phyloP scores from a whole-genome alignment of 2,113 vertebrate genomes.

The Laterallus jamaicensis region DNA sequence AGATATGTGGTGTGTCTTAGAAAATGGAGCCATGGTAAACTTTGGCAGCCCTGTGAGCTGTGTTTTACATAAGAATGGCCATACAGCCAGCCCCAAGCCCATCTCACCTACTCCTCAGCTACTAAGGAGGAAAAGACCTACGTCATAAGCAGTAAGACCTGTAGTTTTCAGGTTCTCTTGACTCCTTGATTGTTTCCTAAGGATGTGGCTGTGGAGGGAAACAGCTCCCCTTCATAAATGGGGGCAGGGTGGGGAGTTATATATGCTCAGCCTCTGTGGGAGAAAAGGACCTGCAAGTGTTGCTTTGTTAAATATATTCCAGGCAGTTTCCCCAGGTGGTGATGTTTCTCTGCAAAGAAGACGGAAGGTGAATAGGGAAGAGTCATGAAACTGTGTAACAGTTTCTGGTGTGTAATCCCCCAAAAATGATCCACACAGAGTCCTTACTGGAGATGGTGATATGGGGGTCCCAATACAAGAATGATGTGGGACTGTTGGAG shows the following conservation, averaged over 20 bases:
- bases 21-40: not conserved
- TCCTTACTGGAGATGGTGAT: not conserved
- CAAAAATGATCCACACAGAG: not conserved
- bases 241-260: not conserved
- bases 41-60: not conserved
- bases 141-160: rapidly evolving
- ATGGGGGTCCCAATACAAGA: too few species aligned
- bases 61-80: not conserved
- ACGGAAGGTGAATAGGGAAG: not conserved
- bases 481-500: too few species aligned
- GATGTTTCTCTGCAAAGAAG: not conserved
- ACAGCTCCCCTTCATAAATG: not conserved
- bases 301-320: not conserved
- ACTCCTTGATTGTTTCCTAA: not conserved
- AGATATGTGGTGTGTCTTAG: not conserved
- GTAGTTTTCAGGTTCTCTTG: not conserved
- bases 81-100: not conserved
- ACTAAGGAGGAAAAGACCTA: not conserved
- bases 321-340: not conserved
- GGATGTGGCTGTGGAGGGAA: not conserved
- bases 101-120: not conserved
- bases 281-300: not conserved
- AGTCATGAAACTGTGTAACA: rapidly evolving
- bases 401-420: not conserved
- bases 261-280: not conserved